phyloP scores from a whole-genome alignment of 92 coral and sea anemone species.

The Muricea muricata region DNA sequence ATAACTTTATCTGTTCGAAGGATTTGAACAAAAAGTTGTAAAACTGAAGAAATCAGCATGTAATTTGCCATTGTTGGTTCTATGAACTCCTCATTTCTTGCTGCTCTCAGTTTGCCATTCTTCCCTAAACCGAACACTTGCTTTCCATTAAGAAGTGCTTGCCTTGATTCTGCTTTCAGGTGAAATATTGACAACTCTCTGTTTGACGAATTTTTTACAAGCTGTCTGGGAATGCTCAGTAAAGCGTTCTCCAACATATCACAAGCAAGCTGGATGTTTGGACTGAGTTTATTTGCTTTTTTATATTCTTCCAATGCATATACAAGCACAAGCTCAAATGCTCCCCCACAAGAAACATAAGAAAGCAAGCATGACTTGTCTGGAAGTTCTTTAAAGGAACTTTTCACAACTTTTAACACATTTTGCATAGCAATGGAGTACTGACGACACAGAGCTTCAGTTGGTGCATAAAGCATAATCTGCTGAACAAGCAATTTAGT shows the following conservation, averaged over 20 bases:
- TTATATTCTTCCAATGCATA: constrained; percentile 52
- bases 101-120: constrained; percentile 32
- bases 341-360: constrained; percentile 80
- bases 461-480: constrained; percentile 81
- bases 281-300: constrained; percentile 24
- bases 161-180: background rate
- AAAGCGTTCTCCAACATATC: constrained; percentile 73
- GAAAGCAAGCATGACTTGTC: constrained; percentile 39
- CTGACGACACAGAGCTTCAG: constrained; percentile 77
- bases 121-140: background rate
- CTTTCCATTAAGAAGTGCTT: background rate
- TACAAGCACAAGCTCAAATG: constrained; percentile 72
- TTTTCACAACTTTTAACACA: constrained; percentile 73
- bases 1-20: constrained; percentile 72
- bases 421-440: constrained; percentile 72
- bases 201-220: constrained; percentile 72
- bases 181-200: background rate
- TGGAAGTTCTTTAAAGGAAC: constrained; percentile 55
- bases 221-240: constrained; percentile 64
- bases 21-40: constrained; percentile 77
- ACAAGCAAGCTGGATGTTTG: constrained; percentile 56
- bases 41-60: constrained; percentile 58
- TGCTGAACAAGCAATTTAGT: constrained; percentile 35
- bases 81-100: constrained; percentile 47
- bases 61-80: constrained; percentile 79